Base-by-base conservation (phyloP, 2,797 vertebrate genomes). In the Semaprochilodus insignis region DNA sequence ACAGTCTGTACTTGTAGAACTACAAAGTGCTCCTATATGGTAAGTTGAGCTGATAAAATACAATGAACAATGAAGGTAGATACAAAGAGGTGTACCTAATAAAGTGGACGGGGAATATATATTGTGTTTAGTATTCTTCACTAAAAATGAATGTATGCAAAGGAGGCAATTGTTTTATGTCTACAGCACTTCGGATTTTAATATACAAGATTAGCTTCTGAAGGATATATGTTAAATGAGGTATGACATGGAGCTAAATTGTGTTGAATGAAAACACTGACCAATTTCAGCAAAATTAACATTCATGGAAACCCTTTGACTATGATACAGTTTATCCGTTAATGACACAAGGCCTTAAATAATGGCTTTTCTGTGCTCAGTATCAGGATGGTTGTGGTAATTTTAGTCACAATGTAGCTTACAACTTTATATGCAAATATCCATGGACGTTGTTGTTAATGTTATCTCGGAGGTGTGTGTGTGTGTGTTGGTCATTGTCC, bases 391-490 rank as follows among this genome's bases (percentile, higher is more conserved):
- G 54, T 13, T 21, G 51, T 17, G 27, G 48, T n/a, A 54, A 31
- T 25, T 16, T 27, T 15, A 17, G 4, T 36, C 52, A 54, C 16
- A 34, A 57, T 57, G 3, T 72, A 57, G 17, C 27, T 34, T 21
- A 74, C 15, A 25, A 54, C 25, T 73, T 73, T 27, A 21, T 80
- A 62, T 86, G 66, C 83, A 62, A 31, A 59, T 63, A 57, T 78
- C 25, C 5, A 10, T 40, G 52, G 51, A 78, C 36, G 19, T 78
- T 52, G 63, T n/a, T 36, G 63, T 34, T 66, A 21, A n/a, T 48
- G 16, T 48, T 27, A 57, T 36, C 57, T 40, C 48, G 25, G 71
- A 55, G 8, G 25, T 11, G 10, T 83, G 67, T 73, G 25, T 11
- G 10, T 83, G 67, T 73, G 44, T 25, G 16, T 55, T 25, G 66